Conservation (phyloP, 2,888 invertebrate species). For the Lasioglossum morio region DNA sequence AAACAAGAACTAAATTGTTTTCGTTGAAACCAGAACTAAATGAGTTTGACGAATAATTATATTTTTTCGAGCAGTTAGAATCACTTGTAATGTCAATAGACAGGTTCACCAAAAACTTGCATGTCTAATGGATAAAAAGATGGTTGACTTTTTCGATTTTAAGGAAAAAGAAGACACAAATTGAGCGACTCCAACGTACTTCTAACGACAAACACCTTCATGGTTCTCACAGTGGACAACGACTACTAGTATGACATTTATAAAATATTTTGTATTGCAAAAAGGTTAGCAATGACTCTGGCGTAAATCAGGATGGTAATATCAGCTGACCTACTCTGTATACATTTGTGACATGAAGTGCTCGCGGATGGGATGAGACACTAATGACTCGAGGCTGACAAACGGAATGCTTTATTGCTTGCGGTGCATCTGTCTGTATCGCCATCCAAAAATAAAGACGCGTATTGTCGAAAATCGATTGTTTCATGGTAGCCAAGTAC, state of each 20-base stretch:
- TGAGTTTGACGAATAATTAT: neutral
- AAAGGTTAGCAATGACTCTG: neutral
- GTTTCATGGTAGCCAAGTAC: neutral
- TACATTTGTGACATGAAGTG: neutral
- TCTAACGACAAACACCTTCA: neutral
- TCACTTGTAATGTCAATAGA: neutral
- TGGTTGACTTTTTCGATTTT: neutral
- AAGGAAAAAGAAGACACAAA: neutral
- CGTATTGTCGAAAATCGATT: slow-evolving; percentile 4
- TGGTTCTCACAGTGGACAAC: neutral
- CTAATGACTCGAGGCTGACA: slow-evolving; percentile 9
- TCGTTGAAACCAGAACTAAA: neutral
- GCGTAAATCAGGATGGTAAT: neutral
- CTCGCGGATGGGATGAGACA: neutral
- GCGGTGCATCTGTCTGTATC: neutral
- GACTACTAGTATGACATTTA: neutral
- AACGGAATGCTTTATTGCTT: slow-evolving; percentile 2
- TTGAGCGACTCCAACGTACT: neutral
- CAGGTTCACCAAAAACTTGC: neutral
- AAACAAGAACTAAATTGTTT: no score
- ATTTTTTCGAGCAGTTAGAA: neutral
- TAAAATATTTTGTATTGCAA: neutral
- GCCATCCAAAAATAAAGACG: neutral
- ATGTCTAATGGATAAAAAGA: neutral
- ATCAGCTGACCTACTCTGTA: slow-evolving; percentile 9